These are phyloP conservation scores for Gastrophryne carolinensis DNA, from an alignment of 2,797 vertebrate genomes.

Conservation along the genomic window DNA sequence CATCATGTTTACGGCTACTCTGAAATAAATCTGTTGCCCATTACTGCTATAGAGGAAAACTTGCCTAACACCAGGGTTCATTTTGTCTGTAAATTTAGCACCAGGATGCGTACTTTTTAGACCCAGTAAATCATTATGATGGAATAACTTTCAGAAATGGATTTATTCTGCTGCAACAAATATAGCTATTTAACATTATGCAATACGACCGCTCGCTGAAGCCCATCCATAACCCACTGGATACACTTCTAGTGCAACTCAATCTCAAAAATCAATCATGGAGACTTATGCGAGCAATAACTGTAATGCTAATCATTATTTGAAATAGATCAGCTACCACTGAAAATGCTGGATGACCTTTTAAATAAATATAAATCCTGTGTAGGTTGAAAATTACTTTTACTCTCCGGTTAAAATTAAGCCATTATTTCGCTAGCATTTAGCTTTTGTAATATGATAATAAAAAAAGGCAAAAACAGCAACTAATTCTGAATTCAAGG, in stretches of 20 bases:
- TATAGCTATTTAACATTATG: conserved; percentile 41
- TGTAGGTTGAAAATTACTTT: conserved; percentile 27
- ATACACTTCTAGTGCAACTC: conserved; percentile 20
- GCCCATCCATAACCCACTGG: conserved; percentile 13
- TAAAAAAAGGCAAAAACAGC: conserved; percentile 6
- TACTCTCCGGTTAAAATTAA: conserved; percentile 13
- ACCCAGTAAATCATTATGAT: conserved; percentile 14
- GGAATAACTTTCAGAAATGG: conserved; percentile 21
- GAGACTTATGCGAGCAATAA: conserved; percentile 41
- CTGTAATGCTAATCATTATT: conserved; percentile 39
- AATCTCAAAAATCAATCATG: conserved; percentile 42
- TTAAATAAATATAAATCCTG: conserved; percentile 30
- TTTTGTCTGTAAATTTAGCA: neutral
- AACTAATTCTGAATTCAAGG: neutral
- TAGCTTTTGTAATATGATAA: conserved; percentile 41
- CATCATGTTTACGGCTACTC: too few relatives aligned
- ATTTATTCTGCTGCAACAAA: conserved; percentile 36
- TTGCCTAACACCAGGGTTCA: neutral
- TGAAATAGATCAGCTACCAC: conserved; percentile 29
- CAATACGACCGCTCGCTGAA: conserved; percentile 1
- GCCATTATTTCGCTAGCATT: neutral
- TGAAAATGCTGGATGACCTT: conserved; percentile 36
- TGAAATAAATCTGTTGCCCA: too few relatives aligned
- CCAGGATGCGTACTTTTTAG: neutral
- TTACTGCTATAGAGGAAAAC: neutral